These are phyloP conservation scores for Zhengitettix transpicula DNA, from an alignment of 2,888 invertebrate genomes.

Conservation along the genomic window DNA sequence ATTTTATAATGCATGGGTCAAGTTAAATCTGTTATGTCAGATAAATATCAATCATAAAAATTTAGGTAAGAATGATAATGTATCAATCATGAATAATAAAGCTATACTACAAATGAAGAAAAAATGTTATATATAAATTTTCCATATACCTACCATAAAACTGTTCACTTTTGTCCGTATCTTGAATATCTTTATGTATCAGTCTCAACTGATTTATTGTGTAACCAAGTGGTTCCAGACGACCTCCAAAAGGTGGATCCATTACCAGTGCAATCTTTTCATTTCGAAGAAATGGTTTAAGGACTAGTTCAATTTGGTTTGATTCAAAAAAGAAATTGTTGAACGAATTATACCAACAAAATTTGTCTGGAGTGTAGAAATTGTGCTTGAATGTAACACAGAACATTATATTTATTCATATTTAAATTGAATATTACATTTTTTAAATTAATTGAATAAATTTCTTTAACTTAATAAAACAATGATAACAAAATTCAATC, in stretches of 20 bases:
- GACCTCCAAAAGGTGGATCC: slow-evolving; percentile 86
- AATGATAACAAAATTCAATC: no score
- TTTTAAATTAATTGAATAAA: no score
- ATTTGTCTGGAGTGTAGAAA: slow-evolving; percentile 31
- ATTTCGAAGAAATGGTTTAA: slow-evolving; percentile 16
- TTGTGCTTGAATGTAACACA: slow-evolving; percentile 20
- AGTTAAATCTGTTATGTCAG: not conserved
- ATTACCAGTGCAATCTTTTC: slow-evolving; percentile 44
- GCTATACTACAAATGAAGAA: not conserved
- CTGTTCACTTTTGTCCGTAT: slow-evolving; percentile 4
- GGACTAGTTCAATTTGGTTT: slow-evolving; percentile 13
- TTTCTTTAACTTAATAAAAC: no score
- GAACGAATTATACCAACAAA: slow-evolving; percentile 77
- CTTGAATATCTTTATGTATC: slow-evolving; percentile 12
- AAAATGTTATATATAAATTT: not conserved
- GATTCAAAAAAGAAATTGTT: slow-evolving; percentile 69
- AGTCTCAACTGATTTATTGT: not conserved
- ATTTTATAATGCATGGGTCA: no score
- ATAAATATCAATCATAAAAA: no score
- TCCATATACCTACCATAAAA: not conserved
- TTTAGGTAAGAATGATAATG: no score
- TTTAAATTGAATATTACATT: no score
- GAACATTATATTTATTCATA: no score
- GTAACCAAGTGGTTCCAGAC: slow-evolving; percentile 60
- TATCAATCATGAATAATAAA: no score